These are phyloP conservation scores for Chloroclysta siterata DNA, from an alignment of 2,888 invertebrate genomes.

Conservation along the genomic window DNA sequence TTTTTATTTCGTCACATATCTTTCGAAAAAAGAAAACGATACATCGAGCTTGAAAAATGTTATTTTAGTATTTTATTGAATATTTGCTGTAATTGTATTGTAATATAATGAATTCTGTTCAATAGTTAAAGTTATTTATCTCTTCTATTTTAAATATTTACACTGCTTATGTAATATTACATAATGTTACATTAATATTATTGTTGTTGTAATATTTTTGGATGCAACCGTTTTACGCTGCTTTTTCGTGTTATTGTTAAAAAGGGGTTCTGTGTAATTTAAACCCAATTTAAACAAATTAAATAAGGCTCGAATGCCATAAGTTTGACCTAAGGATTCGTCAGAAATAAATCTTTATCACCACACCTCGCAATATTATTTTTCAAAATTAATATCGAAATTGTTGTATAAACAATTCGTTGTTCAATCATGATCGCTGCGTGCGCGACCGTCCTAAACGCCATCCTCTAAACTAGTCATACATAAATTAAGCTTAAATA, in stretches of 20 bases:
- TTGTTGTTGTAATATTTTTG: constrained; percentile 83
- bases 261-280: constrained; percentile 56
- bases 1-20: constrained; percentile 59
- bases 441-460: constrained; percentile 83
- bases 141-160: constrained; percentile 81
- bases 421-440: constrained; percentile 73
- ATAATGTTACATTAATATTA: constrained; percentile 77
- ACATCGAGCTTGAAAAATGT: constrained; percentile 81
- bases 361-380: constrained; percentile 76
- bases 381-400: constrained; percentile 76
- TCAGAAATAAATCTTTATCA: constrained; percentile 51
- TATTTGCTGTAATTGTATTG: constrained; percentile 76
- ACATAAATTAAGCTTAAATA: constrained; percentile 68
- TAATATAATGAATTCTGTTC: constrained; percentile 65
- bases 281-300: constrained; percentile 45
- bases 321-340: constrained; percentile 38
- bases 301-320: constrained; percentile 45
- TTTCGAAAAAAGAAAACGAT: constrained; percentile 65
- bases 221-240: constrained; percentile 78
- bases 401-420: constrained; percentile 70
- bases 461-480: constrained; percentile 85
- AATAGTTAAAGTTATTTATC: constrained; percentile 72
- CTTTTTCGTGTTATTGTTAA: constrained; percentile 72
- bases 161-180: constrained; percentile 74
- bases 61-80: constrained; percentile 77